Evolutionary conservation across 2,888 invertebrate species (phyloP), one percentile per base, ranked within the genome.

Genomic region (Itoplectis maculator): DNA sequence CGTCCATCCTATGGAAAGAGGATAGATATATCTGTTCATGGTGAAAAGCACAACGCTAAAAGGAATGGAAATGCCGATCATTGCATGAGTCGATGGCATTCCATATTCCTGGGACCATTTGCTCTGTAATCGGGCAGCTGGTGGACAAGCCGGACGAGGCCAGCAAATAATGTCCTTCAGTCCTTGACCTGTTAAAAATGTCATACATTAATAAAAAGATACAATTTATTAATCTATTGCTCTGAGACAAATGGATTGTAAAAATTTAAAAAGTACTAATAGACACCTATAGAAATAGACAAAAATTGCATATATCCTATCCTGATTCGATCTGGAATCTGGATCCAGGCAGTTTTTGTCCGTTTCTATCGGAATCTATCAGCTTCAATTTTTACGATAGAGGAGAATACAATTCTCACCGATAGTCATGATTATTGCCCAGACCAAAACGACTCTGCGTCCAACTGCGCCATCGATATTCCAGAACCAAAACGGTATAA

Each of bases 401-500:
- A n/a, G n/a, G n/a, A n/a, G n/a, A n/a, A 54, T 23, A 63, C 65
- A 13, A 37, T 15, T 87, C 92, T 93, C 93, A 96, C 97, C 97
- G 90, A 96, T 95, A 88, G 97, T 97, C 97, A 97, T 97, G 75
- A 96, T 94, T 79, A 96, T 94, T 35, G 96, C 95, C 97, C 97
- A 97, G 20, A 97, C 96, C 9, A 97, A 93, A 11, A 97, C 95
- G 18, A 98, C 96, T 92, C 97, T 94, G 86, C 98, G 94, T 13
- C 97, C 97, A 2, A 98, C 96, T 37, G 96, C 96, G 20, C 97
- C 96, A 93, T 98, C 98, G 79, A 98, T 95, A 93, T 98, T 98
- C 98, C 98, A 98, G 91, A 98, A 97, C 96, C 97, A 97, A 92
- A 97, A 97, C 0, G 98, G 97, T 89, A 98, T 98, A 90, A 98